Evolutionary conservation across 2,113 vertebrate species (phyloP).

Genomic region (Trogon melanurus): DNA sequence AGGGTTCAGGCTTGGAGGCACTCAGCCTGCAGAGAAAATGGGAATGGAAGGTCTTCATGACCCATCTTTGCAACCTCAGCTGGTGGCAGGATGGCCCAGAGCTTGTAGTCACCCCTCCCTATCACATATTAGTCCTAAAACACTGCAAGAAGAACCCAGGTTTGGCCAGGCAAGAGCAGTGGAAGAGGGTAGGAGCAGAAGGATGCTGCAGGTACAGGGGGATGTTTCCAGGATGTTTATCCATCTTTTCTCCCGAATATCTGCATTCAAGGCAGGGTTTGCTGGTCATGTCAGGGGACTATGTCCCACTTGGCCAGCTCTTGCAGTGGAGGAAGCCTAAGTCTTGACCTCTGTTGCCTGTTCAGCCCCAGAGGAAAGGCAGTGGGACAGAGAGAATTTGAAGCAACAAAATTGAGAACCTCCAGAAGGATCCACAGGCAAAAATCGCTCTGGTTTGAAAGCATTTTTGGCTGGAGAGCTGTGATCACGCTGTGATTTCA

Average conservation of each 20-base stretch:
- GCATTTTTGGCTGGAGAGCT: not conserved
- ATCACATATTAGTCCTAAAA: rapidly evolving
- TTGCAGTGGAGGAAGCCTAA: not conserved
- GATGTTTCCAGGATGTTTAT: not conserved
- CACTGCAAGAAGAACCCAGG: not conserved
- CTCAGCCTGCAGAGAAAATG: not conserved
- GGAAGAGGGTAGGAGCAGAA: not conserved
- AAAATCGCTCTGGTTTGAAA: not conserved
- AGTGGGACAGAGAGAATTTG: not conserved
- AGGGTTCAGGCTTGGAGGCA: rapidly evolving
- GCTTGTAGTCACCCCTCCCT: not conserved
- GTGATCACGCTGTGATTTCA: rapidly evolving
- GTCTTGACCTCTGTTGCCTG: not conserved
- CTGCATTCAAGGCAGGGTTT: not conserved
- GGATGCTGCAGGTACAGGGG: not conserved
- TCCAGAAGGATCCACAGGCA: not conserved
- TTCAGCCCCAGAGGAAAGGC: not conserved
- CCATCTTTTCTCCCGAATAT: not conserved
- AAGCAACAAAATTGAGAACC: not conserved
- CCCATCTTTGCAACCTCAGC: not conserved
- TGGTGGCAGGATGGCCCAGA: not conserved
- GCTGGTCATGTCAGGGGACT: not conserved
- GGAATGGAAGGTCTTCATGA: not conserved
- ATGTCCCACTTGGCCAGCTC: not conserved
- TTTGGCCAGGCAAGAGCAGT: not conserved